These are phyloP conservation scores for Aplysina aerophoba DNA, from an alignment of 37 sponge, comb jelly and placozoan genomes.

Conservation along the genomic window DNA sequence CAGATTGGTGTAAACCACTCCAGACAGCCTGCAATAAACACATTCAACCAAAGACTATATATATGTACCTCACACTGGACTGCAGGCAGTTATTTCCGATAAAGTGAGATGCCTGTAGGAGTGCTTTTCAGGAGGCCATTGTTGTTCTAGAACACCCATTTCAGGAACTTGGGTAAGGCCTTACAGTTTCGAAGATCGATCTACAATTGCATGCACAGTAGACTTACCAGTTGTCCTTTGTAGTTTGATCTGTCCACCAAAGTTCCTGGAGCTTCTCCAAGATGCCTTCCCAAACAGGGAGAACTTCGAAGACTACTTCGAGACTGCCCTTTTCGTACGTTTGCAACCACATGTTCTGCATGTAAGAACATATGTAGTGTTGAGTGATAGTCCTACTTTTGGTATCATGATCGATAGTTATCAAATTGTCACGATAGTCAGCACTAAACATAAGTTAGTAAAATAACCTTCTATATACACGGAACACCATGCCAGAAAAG, in stretches of 20 bases:
- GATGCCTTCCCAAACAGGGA: neutral
- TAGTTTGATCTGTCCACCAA: neutral
- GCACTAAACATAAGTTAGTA: neutral
- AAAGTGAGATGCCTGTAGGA: neutral
- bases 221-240: neutral
- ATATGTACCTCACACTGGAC: no score
- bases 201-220: neutral
- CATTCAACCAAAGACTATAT: no score
- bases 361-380: constrained; percentile 17
- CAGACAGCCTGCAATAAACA: no score
- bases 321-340: constrained; percentile 11
- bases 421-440: no score
- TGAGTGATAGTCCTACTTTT: no score
- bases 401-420: no score
- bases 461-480: neutral
- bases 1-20: no score
- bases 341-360: neutral
- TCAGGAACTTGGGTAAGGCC: constrained; percentile 4
- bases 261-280: constrained; percentile 7
- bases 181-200: neutral
- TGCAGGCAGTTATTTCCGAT: no score
- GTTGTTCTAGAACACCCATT: neutral
- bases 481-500: constrained; percentile 7
- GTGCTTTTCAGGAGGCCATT: neutral
- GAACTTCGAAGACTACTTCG: neutral